Conservation (phyloP, 1,140 invertebrate genomes). For the Camponotus vicinus region DNA sequence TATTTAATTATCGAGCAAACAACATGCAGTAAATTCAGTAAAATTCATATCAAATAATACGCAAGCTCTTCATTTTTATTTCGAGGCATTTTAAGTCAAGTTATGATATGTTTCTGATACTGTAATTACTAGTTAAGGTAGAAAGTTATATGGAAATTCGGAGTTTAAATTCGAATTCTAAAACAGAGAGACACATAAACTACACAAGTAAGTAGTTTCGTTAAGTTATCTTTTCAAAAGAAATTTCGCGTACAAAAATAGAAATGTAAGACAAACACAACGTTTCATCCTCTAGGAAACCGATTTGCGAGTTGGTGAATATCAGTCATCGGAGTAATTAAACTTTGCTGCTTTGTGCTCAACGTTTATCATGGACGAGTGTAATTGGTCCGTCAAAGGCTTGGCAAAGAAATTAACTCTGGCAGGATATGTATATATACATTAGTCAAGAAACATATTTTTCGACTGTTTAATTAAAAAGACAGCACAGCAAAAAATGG, state of each 20-base stretch:
- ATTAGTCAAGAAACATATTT: slow-evolving; percentile 17
- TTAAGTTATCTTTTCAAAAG: slow-evolving; percentile 26
- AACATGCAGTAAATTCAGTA: background rate
- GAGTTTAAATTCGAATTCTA: background rate
- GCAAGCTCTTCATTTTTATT: background rate
- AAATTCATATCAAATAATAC: background rate
- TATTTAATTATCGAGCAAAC: too few relatives aligned
- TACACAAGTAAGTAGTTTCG: background rate
- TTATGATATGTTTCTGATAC: background rate
- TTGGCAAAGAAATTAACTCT: slow-evolving; percentile 45
- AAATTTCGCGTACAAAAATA: slow-evolving; percentile 14
- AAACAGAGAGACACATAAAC: background rate
- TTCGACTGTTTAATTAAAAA: too few relatives aligned
- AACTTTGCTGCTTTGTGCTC: slow-evolving; percentile 50
- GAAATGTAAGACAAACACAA: slow-evolving; percentile 21
- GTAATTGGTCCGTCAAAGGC: slow-evolving; percentile 27
- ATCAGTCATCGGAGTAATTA: slow-evolving; percentile 45
- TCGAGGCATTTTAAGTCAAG: slow-evolving; percentile 1
- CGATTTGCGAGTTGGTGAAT: slow-evolving; percentile 38
- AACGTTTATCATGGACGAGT: slow-evolving; percentile 31
- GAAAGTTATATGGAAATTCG: background rate
- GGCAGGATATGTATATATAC: slow-evolving; percentile 11
- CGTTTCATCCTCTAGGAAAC: background rate
- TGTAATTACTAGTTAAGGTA: too few relatives aligned
- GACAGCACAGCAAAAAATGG: too few relatives aligned